A percentile compares a stretch with the other conserved stretches of the same genome.
These are phyloP conservation scores for Ia io DNA, from an alignment of 2,113 vertebrate species.

Conservation along the genomic window DNA sequence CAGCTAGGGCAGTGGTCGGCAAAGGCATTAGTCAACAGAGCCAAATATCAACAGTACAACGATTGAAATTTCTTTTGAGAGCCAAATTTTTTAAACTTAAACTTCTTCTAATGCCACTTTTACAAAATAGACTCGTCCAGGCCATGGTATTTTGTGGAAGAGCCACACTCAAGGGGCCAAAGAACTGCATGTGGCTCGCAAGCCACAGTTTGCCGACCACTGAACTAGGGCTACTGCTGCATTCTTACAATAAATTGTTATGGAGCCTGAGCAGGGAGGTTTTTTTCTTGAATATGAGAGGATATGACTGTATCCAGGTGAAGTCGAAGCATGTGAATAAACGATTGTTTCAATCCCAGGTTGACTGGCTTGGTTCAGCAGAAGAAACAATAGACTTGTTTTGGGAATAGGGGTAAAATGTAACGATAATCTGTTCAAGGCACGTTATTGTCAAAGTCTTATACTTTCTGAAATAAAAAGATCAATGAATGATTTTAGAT, in stretches of 20 bases:
- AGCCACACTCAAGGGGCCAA: no score
- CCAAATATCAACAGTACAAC: no score
- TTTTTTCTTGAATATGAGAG: neutral
- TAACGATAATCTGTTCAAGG: neutral
- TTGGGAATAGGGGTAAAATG: neutral
- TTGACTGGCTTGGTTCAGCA: neutral
- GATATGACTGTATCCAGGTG: neutral
- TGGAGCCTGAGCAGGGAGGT: neutral
- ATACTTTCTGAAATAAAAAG: constrained; percentile 21
- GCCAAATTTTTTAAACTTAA: no score
- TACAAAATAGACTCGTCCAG: no score
- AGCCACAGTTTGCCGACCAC: no score
- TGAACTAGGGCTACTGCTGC: no score
- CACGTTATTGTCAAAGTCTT: neutral
- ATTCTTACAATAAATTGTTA: neutral
- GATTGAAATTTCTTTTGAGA: no score
- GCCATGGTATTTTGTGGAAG: no score
- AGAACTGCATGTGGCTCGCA: no score
- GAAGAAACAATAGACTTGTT: constrained; percentile 6
- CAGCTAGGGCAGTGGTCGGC: no score
- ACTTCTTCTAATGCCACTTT: no score
- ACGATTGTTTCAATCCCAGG: neutral
- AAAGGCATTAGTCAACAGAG: no score
- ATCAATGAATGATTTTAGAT: neutral
- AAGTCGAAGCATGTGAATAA: neutral